phyloP scores from a whole-genome alignment of 2,888 invertebrate genomes.

The Ophioninae sp. region DNA sequence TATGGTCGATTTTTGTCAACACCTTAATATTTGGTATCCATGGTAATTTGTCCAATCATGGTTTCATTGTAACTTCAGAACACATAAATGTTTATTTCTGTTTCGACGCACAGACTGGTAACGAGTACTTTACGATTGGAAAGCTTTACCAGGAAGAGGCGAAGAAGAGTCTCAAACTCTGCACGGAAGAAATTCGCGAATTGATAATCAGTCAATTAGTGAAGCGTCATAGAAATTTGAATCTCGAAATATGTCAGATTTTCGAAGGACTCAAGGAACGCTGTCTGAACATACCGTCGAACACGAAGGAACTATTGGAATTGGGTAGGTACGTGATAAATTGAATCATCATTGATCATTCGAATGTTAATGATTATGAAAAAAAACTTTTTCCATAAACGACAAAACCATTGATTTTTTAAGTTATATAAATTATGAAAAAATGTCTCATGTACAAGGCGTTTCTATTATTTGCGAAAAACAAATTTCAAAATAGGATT shows the following conservation, averaged over 20 bases:
- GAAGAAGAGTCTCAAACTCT: constrained; percentile 84
- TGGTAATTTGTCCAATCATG: background rate
- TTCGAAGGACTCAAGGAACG: constrained; percentile 87
- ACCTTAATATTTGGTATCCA: background rate
- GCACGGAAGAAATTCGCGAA: constrained; percentile 82
- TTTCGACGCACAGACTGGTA: constrained; percentile 80
- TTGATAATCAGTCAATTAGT: constrained; percentile 85
- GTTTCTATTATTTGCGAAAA: background rate
- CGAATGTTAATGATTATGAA: background rate
- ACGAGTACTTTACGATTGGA: constrained; percentile 87
- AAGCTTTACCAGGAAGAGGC: constrained; percentile 85
- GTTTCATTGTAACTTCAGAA: background rate
- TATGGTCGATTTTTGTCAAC: too few species aligned
- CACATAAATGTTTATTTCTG: background rate
- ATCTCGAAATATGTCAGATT: constrained; percentile 86
- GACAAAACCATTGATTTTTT: background rate
- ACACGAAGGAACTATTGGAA: constrained; percentile 91
- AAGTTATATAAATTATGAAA: background rate
- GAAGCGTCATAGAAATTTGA: constrained; percentile 85
- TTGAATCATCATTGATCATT: background rate
- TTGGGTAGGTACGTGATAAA: constrained; percentile 67
- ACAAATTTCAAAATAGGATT: background rate
- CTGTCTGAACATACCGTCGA: constrained; percentile 88
- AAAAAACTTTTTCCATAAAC: background rate
- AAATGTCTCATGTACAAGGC: background rate